Conservation (phyloP, 1,140 invertebrate species). For the Mamestra configurata region DNA sequence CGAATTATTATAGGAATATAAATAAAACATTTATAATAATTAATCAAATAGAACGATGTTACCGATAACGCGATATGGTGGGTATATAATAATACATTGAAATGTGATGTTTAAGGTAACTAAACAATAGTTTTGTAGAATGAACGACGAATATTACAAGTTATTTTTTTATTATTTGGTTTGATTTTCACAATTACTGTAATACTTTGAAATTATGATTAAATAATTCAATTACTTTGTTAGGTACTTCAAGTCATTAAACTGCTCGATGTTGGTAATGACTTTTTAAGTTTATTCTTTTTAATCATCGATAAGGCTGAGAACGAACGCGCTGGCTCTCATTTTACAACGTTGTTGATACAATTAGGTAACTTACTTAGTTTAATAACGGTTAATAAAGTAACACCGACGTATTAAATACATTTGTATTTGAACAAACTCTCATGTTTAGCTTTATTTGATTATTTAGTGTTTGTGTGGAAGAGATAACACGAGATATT, state of each 20-base stretch:
- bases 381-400: conserved; percentile 14
- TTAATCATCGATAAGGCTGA: neutral
- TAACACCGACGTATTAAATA: neutral
- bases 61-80: no score
- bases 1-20: no score
- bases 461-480: neutral
- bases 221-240: neutral
- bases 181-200: neutral
- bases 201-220: neutral
- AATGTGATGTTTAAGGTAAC: no score
- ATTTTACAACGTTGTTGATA: neutral
- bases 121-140: no score
- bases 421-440: neutral
- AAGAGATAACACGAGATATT: neutral
- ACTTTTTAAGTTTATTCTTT: neutral
- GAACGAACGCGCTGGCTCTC: neutral
- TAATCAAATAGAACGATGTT: no score
- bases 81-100: no score
- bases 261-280: neutral
- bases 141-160: neutral
- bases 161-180: neutral
- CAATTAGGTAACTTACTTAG: neutral
- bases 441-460: conserved; percentile 1
- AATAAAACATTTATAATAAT: no score
- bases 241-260: neutral